phyloP scores from a whole-genome alignment of 2,797 vertebrate species.

The Varecia variegata region DNA sequence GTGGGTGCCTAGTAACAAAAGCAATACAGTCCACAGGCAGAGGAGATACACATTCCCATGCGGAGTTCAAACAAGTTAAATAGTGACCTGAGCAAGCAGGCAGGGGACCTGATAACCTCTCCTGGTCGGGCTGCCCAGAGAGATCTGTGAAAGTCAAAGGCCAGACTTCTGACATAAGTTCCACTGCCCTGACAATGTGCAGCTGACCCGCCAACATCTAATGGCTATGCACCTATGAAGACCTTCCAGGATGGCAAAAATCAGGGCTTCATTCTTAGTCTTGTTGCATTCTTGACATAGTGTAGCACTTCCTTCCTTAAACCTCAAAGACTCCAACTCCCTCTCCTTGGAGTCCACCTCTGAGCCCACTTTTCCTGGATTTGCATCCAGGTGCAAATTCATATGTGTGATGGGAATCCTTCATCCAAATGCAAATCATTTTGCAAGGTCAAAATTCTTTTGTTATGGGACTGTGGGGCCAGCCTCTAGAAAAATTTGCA shows the following conservation, averaged over 20 bases:
- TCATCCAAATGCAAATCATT: slow-evolving; percentile 66
- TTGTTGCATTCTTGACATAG: not conserved
- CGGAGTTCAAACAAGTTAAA: slow-evolving; percentile 11
- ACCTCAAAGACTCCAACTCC: not conserved
- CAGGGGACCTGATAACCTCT: slow-evolving; percentile 41
- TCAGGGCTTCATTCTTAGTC: not conserved
- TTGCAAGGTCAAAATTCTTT: slow-evolving; percentile 63
- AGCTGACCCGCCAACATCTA: not conserved
- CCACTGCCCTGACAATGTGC: not conserved
- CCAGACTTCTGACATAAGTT: not conserved
- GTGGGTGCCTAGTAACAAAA: slow-evolving; percentile 18
- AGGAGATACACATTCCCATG: not conserved
- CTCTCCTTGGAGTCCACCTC: not conserved
- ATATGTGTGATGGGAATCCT: not conserved
- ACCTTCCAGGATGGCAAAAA: not conserved
- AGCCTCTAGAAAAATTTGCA: slow-evolving; percentile 61
- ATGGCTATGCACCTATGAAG: not conserved
- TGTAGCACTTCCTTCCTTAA: not conserved
- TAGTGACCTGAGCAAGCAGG: not conserved
- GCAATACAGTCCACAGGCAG: not conserved
- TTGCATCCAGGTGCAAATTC: slow-evolving; percentile 67
- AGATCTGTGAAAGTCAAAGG: slow-evolving; percentile 2
- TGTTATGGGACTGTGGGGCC: not conserved
- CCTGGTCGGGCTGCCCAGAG: not conserved
- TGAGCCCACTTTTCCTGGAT: not conserved